These are phyloP conservation scores for Brachymystax lenok DNA, from an alignment of 2,797 vertebrate species.

Conservation along the genomic window DNA sequence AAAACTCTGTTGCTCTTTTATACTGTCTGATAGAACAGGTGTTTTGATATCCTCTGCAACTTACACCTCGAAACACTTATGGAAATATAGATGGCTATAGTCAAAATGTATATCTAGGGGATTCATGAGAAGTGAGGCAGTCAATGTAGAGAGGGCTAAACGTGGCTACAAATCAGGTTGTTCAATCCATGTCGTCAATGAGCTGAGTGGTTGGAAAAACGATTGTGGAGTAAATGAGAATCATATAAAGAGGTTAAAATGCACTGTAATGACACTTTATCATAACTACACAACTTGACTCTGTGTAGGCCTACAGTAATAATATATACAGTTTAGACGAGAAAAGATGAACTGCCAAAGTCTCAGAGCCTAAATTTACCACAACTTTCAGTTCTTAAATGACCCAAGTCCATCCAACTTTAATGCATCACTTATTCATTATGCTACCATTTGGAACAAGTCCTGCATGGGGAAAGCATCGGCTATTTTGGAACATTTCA, in stretches of 20 bases:
- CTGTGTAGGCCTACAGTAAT: background rate
- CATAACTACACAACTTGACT: background rate
- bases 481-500: slow-evolving; percentile 15
- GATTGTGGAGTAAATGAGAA: background rate
- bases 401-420: background rate
- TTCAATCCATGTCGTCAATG: background rate
- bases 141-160: slow-evolving; percentile 54
- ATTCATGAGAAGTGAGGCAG: slow-evolving; percentile 25
- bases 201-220: background rate
- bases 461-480: background rate
- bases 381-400: slow-evolving; percentile 16
- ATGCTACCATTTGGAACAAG: slow-evolving; percentile 16
- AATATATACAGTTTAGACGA: slow-evolving; percentile 6
- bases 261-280: background rate
- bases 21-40: too few relatives aligned
- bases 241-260: background rate
- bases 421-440: background rate
- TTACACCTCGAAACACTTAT: too few relatives aligned
- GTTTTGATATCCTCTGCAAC: too few relatives aligned
- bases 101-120: background rate
- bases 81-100: too few relatives aligned
- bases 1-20: too few relatives aligned
- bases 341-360: background rate
- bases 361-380: slow-evolving; percentile 22
- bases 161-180: background rate